Percentiles rank a stretch among this genome's conserved stretches.
Conservation (phyloP, 2,113 vertebrate genomes). For the Xiphias gladius region DNA sequence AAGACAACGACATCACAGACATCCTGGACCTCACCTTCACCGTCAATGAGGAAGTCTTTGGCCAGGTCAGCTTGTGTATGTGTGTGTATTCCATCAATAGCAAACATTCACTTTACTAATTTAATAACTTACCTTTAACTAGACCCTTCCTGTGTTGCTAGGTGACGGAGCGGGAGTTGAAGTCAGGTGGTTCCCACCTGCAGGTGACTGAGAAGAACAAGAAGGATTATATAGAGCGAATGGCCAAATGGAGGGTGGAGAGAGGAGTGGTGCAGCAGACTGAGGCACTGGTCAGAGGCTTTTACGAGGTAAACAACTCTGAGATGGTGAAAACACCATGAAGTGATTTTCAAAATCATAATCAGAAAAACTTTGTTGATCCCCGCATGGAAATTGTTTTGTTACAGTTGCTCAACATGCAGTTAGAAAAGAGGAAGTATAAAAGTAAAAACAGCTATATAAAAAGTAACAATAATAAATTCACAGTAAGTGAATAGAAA, state of each 20-base stretch:
- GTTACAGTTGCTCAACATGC: no score
- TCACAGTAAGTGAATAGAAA: no score
- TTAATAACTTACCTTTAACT: neutral
- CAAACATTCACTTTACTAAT: neutral
- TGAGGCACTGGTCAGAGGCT: slow-evolving; percentile 94
- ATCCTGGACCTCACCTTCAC: slow-evolving; percentile 98
- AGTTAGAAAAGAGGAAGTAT: no score
- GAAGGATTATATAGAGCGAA: slow-evolving; percentile 98
- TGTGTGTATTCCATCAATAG: no score
- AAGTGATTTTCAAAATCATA: neutral
- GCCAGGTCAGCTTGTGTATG: slow-evolving; percentile 86
- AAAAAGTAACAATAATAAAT: no score
- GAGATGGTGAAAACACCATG: neutral
- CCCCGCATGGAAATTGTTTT: no score
- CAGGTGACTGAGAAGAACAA: slow-evolving; percentile 99
- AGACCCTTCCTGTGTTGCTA: slow-evolving; percentile 63
- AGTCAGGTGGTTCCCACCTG: slow-evolving; percentile 95
- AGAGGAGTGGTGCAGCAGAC: slow-evolving; percentile 96
- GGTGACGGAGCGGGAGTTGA: slow-evolving; percentile 97
- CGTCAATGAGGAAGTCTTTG: slow-evolving; percentile 98
- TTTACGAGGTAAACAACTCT: slow-evolving; percentile 92
- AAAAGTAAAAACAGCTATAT: no score
- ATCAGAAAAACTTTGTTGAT: no score
- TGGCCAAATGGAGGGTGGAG: slow-evolving; percentile 98
- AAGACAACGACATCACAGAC: slow-evolving; percentile 98